Evolutionary conservation across 2,113 vertebrate genomes (phyloP), one percentile per base, ranked within the genome.

Genomic region (Labeo rohita): DNA sequence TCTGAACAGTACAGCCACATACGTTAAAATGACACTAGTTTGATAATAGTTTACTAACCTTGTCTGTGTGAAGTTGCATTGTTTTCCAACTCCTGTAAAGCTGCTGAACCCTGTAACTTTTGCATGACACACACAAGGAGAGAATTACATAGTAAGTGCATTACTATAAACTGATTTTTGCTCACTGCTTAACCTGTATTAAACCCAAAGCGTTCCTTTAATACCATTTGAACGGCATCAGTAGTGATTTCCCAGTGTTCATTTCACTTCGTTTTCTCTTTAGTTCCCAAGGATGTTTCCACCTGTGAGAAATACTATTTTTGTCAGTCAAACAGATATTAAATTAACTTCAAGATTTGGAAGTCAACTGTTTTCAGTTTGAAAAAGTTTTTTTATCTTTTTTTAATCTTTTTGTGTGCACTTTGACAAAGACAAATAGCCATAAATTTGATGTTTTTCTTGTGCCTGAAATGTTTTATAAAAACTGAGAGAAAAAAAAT

Each of bases 401-500:
- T n/a, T n/a, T n/a, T n/a, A n/a, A 39, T 39, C 39, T 39, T 39
- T 39, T 39, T 2, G 10, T 18, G 39, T 45, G 39, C 68, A 72
- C 39, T 72, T 72, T 72, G 18, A 72, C 68, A 61, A 61, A 61
- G 7, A 61, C 12, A 34, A 66, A 34, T 34, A 74, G 45, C 43
- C 43, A 50, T 28, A 75, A 12, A 28, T 75, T 49, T 7, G 49
- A 49, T 4, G n/a, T n/a, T 75, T 73, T 75, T 13, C 72, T 75
- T 75, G 72, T 75, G 72, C 45, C 72, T 15, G n/a, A 75, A 75
- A 28, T 75, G 72, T 75, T 75, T 75, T 75, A 75, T 49, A 75
- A 50, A 74, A 45, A 74, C 72, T 12, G 70, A 45, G 16, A 45
- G 65, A 8, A 34, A 45, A 43, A 72, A 73, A 23, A 18, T 4